Conservation (phyloP, 2,113 vertebrate species). For the Mormyrus lacerda region DNA sequence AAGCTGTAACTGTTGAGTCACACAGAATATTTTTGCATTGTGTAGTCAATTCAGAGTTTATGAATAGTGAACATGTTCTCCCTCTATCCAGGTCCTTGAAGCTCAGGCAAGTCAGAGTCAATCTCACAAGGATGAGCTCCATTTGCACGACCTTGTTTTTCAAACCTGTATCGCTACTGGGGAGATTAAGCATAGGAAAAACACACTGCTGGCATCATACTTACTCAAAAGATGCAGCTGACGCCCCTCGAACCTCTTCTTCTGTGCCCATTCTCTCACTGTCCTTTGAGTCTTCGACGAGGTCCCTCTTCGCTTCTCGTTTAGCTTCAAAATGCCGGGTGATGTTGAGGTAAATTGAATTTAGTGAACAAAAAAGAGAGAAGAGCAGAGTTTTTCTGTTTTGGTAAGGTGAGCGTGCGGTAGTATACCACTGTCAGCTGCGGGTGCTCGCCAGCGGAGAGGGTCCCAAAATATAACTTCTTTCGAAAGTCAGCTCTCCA, state of each 20-base stretch:
- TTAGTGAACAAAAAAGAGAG: slow-evolving; percentile 76
- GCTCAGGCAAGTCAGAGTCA: not conserved
- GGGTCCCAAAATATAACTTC: slow-evolving; percentile 77
- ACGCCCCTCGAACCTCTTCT: slow-evolving; percentile 41
- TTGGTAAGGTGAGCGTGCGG: slow-evolving; percentile 81
- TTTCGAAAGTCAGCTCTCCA: slow-evolving; percentile 79
- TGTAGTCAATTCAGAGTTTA: not conserved
- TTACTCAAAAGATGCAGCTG: slow-evolving; percentile 51
- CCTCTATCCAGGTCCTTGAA: slow-evolving; percentile 9
- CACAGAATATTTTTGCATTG: not conserved
- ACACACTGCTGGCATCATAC: slow-evolving; percentile 18
- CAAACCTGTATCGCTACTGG: not conserved
- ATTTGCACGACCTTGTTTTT: not conserved
- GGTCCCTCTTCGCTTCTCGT: slow-evolving; percentile 52
- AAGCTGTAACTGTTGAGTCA: not conserved
- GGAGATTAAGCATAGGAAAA: not conserved
- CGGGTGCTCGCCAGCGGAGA: slow-evolving; percentile 70
- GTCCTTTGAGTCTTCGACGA: slow-evolving; percentile 45
- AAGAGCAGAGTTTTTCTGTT: slow-evolving; percentile 76
- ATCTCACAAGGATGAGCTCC: not conserved
- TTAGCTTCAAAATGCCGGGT: slow-evolving; percentile 74
- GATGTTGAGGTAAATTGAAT: slow-evolving; percentile 94
- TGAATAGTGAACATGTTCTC: not conserved
- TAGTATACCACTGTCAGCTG: slow-evolving; percentile 78
- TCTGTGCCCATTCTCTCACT: slow-evolving; percentile 41